Base-by-base conservation (phyloP, 2,797 vertebrate genomes). In the Tokudaia muenninki region DNA sequence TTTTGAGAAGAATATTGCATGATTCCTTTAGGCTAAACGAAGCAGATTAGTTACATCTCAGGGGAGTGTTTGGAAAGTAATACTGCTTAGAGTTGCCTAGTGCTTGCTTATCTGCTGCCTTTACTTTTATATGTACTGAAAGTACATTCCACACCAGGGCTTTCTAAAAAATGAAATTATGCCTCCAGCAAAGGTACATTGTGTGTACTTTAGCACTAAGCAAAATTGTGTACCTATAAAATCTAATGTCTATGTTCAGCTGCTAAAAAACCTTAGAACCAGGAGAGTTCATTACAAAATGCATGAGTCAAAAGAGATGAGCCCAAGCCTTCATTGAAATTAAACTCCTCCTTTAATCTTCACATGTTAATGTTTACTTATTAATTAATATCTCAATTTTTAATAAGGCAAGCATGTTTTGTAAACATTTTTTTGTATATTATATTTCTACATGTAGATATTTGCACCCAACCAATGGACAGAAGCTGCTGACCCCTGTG, bases 111-210 rank as follows among this genome's bases (percentile, higher is more conserved):
- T 90, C 93, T 95, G 52, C 57, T 96, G 87, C 37, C 97, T 96
- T 95, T 96, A 93, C 96, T 97, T 97, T 97, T 95, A 72, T 96
- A 96, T 93, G 29, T 81, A 93, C 81, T 86, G 90, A 93, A 87
- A 96, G 95, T 95, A 96, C 96, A 97, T 97, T 97, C 80, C 5
- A 94, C 63, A 92, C 84, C n/a, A 98, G 94, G 96, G 95, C 59
- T 94, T 97, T 96, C 95, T 95, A 95, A 96, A 97, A 95, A 97
- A 90, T 93, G 92, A 94, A 95, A 78, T 44, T 78, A 96, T 96
- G 93, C 93, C 93, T 92, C 87, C 16, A 92, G 97, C 65, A 75
- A 97, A 97, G 91, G 72, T 82, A 82, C 52, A 96, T 37, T 93
- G 79, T 94, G 61, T 95, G 34, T 89, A 41, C 72, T 93, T 95